Base-by-base conservation (phyloP, 2,888 invertebrate genomes). In the Drosophila pegasa region DNA sequence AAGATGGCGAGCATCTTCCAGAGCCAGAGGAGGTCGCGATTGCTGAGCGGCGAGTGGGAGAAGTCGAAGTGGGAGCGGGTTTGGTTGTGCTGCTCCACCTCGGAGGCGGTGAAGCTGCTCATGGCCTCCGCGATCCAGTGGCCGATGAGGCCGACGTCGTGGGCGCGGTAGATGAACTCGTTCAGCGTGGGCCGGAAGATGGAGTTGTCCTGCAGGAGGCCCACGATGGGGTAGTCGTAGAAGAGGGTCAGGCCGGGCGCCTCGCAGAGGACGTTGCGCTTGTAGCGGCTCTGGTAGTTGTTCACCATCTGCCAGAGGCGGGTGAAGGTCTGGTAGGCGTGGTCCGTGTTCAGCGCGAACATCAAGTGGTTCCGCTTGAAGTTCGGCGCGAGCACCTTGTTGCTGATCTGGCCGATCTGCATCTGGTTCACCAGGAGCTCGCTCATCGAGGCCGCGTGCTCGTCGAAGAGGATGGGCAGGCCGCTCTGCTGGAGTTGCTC, bases 401-500 rank as follows among this genome's bases (percentile, higher is more conserved):
- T 16, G 16, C 25, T n/a, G 5, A 33, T 1, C 9, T n/a, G 10
- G 0, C 22, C 31, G 4, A 55, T 33, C 16, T 55, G 16, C 1
- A 2, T 0, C 1, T 1, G 50, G 10, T 43, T 41, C 16, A 9
- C 8, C 5, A 43, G 43, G 6, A 33, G 6, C 5, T 43, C 33
- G 1, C 33, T 43, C 25, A 55, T 5, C 8, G 5, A 33, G 0
- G 55, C 55, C 0, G 31, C 14, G 0, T 3, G 1, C 10, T 5
- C 29, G 20, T 57, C 48, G 8, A 68, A 33, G 0, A 51, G 2
- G 1, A 72, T 37, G 1, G 38, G 20, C 0, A 72, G 6, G 0
- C 64, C 56, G 16, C 71, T 78, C 0, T 33, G 35, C 8, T 20
- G 20, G 4, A 78, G 18, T 7, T 78, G 51, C 9, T 69, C 25